A percentile compares a stretch with the other conserved stretches of the same genome.
phyloP scores from a whole-genome alignment of 92 coral and sea anemone species.

The Zoanthus sociatus region DNA sequence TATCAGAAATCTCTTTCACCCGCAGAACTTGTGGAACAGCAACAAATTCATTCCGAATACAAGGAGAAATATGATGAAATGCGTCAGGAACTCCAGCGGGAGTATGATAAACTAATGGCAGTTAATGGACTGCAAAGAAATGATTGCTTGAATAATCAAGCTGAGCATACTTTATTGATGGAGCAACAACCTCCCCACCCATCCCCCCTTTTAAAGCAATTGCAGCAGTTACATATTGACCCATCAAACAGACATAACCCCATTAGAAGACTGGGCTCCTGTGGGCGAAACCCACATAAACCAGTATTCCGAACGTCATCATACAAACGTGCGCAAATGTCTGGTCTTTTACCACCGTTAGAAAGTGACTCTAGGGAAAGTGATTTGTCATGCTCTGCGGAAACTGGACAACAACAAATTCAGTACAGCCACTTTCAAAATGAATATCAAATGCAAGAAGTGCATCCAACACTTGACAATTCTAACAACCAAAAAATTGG shows the following conservation, averaged over 20 bases:
- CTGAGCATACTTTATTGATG: conserved; percentile 48
- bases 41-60: conserved; percentile 89
- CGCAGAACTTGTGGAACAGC: conserved; percentile 88
- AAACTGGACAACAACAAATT: conserved; percentile 21
- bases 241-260: conserved; percentile 74
- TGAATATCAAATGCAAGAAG: conserved; percentile 19
- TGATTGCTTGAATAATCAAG: conserved; percentile 61
- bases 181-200: conserved; percentile 67
- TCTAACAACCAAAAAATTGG: conserved; percentile 39
- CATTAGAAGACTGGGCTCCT: conserved; percentile 75
- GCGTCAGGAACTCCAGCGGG: conserved; percentile 94
- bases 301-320: conserved; percentile 90
- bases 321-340: conserved; percentile 88
- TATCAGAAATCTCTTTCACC: conserved; percentile 98
- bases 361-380: conserved; percentile 60
- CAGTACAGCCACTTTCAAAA: conserved; percentile 24
- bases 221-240: conserved; percentile 86
- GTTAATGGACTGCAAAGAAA: conserved; percentile 66
- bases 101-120: conserved; percentile 88
- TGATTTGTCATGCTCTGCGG: conserved; percentile 9
- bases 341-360: conserved; percentile 81
- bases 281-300: conserved; percentile 85
- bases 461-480: conserved; percentile 25
- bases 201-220: conserved; percentile 73
- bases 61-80: conserved; percentile 95